Conservation (phyloP, 2,113 vertebrate species). For the Taxidea taxus region DNA sequence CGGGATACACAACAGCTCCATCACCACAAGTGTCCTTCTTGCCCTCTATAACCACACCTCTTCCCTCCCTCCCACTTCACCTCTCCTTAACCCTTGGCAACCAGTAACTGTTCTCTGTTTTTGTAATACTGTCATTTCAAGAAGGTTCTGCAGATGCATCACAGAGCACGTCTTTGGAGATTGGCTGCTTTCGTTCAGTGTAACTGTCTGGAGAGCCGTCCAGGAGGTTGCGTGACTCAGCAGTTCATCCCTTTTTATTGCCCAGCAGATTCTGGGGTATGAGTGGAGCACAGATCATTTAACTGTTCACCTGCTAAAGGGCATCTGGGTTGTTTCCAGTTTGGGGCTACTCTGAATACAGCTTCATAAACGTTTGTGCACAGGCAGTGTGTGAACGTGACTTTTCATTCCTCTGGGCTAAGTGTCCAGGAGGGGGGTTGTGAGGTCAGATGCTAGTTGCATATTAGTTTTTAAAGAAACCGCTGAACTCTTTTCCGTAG, state of each 20-base stretch:
- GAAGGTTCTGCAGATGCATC: neutral
- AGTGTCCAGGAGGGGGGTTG: neutral
- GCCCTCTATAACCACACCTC: neutral
- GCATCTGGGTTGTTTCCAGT: neutral
- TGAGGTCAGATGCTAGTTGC: neutral
- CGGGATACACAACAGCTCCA: neutral
- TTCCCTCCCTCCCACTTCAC: neutral
- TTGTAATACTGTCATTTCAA: neutral
- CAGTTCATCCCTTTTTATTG: too few relatives aligned
- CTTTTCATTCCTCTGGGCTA: neutral
- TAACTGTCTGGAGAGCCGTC: neutral
- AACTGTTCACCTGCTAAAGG: neutral
- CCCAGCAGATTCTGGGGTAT: fast-evolving
- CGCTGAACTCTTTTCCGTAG: neutral
- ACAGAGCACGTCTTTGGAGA: neutral
- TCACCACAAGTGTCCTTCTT: too few relatives aligned
- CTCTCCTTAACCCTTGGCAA: too few relatives aligned
- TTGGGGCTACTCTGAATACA: neutral
- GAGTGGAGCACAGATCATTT: too few relatives aligned
- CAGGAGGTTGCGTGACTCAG: neutral
- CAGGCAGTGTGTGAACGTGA: neutral
- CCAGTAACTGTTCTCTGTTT: neutral
- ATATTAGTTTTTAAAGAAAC: neutral
- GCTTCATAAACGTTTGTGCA: too few relatives aligned
- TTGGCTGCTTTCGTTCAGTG: neutral